Conservation (phyloP, 2,113 vertebrate genomes). For the Albula glossodonta region DNA sequence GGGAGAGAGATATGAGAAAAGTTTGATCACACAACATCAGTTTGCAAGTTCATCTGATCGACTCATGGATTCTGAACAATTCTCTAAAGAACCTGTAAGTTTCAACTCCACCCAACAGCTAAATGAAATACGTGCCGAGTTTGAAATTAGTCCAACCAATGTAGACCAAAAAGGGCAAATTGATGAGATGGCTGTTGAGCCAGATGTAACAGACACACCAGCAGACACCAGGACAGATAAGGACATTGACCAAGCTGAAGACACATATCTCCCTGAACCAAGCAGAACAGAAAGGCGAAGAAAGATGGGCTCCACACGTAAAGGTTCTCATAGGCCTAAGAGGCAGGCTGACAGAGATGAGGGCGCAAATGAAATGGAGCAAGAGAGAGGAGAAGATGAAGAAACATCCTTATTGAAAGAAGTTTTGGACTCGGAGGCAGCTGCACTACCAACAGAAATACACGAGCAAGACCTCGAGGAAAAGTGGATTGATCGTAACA, state of each 20-base stretch:
- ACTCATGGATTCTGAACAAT: no score
- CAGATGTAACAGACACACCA: neutral
- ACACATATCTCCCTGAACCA: conserved; percentile 12
- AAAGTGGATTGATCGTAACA: conserved; percentile 14
- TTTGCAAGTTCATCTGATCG: no score
- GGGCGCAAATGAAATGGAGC: neutral
- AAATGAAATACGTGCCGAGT: no score
- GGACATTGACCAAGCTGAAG: neutral
- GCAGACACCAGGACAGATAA: no score
- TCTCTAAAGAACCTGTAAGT: no score
- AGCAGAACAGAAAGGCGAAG: conserved; percentile 38
- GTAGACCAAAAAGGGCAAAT: neutral
- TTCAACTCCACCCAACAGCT: no score
- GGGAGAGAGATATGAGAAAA: no score
- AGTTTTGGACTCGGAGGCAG: neutral
- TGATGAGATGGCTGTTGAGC: neutral
- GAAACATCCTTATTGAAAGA: neutral
- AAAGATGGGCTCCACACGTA: conserved; percentile 59
- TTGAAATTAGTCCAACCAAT: no score
- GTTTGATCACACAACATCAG: no score
- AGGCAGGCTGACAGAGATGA: neutral
- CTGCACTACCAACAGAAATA: neutral
- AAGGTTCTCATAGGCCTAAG: conserved; percentile 22
- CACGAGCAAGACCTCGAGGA: neutral
- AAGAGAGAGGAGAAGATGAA: neutral